These are phyloP conservation scores for Halichondria panicea DNA, from an alignment of 37 sponge, comb jelly and placozoan genomes.

Conservation along the genomic window DNA sequence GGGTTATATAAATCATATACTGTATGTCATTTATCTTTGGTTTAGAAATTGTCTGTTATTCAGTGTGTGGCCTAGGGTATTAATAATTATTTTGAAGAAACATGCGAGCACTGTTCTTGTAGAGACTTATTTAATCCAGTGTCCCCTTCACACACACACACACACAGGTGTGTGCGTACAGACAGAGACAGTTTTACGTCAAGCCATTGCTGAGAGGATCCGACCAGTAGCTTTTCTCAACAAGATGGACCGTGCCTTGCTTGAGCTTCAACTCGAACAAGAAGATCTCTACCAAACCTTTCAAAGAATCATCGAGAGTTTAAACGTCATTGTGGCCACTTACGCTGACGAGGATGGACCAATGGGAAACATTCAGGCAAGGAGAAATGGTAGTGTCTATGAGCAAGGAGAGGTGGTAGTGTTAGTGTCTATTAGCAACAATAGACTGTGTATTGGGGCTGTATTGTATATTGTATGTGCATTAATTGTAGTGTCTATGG, in stretches of 20 bases:
- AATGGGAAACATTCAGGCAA: slow-evolving; percentile 89
- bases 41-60: too few species aligned
- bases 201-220: slow-evolving; percentile 97
- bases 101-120: not conserved
- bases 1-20: too few species aligned
- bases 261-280: slow-evolving; percentile 96
- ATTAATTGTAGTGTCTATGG: too few species aligned
- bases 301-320: slow-evolving; percentile 94
- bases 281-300: slow-evolving; percentile 98
- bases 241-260: slow-evolving; percentile 99
- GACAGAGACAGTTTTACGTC: slow-evolving; percentile 97
- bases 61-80: not conserved
- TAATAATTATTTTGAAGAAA: not conserved
- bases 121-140: too few species aligned
- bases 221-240: slow-evolving; percentile 98
- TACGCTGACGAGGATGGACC: slow-evolving; percentile 94
- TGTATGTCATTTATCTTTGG: too few species aligned
- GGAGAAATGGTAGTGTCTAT: not conserved
- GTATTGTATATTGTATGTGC: too few species aligned
- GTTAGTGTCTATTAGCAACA: not conserved
- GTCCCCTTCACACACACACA: not conserved
- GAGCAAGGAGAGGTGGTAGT: not conserved
- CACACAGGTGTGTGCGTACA: slow-evolving; percentile 93
- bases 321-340: slow-evolving; percentile 97
- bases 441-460: not conserved